Base-by-base conservation (phyloP, 2,888 invertebrate species). In the Drosophila kanekoi region DNA sequence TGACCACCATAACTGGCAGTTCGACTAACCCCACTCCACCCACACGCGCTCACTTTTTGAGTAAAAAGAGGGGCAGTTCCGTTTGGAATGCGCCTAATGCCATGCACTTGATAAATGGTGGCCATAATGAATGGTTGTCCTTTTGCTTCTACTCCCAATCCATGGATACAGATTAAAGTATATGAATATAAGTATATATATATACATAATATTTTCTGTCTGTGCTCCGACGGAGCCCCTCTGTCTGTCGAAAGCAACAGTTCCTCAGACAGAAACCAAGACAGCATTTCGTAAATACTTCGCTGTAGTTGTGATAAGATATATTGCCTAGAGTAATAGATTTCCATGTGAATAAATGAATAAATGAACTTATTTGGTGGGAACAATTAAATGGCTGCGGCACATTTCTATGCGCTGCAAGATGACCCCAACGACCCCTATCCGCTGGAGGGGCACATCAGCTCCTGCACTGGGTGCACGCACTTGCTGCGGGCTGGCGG, bases 91-190 rank as follows among this genome's bases (percentile, higher is more conserved):
- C 70, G 72, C 37, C 57, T 41, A 54, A 59, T 72, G 57, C 49
- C 54, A 52, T 72, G 62, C 60, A 62, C 67, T 77, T 75, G 74
- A 75, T 75, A 75, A 75, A 75, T 75, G 74, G 74, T 59, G 33
- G 56, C n/a, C 59, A 49, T 75, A 75, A 75, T 77, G 78, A 75
- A 75, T 72, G 78, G 62, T 43, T 62, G 77, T 77, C 77, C 74
- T 57, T 53, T 45, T 35, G 37, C 10, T 37, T 18, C 33, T 45
- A 38, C n/a, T 20, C 13, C 35, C 44, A 23, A 62, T 23, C 35
- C 5, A 18, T 44, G 11, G 35, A 9, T 11, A 11, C n/a, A 51
- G 49, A 57, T 77, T 58, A 58, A 72, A 77, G 72, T 44, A 47
- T 53, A 61, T 43, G 56, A 54, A 61, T 53, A 51, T 37, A 37